A percentile compares a stretch with the other conserved stretches of the same genome.
These are phyloP conservation scores for Chymomyza amoena DNA, from an alignment of 2,888 invertebrate species.

Conservation along the genomic window DNA sequence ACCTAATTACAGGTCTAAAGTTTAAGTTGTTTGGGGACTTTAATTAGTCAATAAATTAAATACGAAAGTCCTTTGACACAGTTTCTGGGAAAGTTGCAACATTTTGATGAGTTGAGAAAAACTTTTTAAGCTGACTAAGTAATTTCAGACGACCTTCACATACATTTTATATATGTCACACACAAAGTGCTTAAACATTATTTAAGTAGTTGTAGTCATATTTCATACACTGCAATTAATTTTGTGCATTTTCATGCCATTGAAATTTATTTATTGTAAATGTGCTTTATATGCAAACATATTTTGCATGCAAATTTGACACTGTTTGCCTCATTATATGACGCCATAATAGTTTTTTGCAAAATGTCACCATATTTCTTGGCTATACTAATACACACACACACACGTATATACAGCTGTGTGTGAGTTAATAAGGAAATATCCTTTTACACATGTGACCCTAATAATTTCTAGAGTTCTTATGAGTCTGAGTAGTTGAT, in stretches of 20 bases:
- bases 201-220: constrained; percentile 7
- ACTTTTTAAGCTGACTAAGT: neutral
- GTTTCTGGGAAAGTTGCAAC: neutral
- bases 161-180: neutral
- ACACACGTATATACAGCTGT: constrained; percentile 4
- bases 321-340: constrained; percentile 70
- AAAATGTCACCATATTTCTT: constrained; percentile 43
- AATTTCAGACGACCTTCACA: neutral
- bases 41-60: neutral
- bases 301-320: constrained; percentile 70
- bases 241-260: constrained; percentile 58
- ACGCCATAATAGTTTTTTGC: constrained; percentile 59
- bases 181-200: neutral
- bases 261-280: constrained; percentile 35
- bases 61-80: neutral
- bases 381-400: neutral
- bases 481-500: constrained; percentile 48
- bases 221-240: constrained; percentile 54
- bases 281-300: constrained; percentile 6
- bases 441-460: constrained; percentile 73
- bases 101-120: neutral
- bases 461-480: constrained; percentile 67
- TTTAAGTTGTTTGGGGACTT: too few species aligned
- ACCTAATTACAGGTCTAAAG: too few species aligned
- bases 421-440: constrained; percentile 69